Evolutionary conservation across 1,140 invertebrate genomes (phyloP), one percentile per base, ranked within the genome.

Genomic region (Cardiocondyla obscurior): DNA sequence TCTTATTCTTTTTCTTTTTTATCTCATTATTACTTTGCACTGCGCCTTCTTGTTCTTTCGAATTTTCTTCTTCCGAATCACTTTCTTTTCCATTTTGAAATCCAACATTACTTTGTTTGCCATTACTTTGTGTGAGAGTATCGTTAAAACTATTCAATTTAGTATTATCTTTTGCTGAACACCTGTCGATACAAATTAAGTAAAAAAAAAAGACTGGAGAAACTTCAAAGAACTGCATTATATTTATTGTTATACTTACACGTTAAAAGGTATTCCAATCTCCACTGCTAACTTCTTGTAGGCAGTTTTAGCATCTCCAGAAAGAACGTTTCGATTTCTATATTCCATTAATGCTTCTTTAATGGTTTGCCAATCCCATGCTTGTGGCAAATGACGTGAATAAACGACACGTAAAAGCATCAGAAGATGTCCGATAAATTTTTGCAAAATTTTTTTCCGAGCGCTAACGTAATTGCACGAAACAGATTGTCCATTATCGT

Each of bases 401-500:
- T 94, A 90, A 22, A 95, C 82, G 0, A 82, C 81, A 42, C 88
- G 89, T 25, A 95, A 77, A 12, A 95, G 70, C 22, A 79, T 87
- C 36, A 95, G 94, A 6, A 95, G 79, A 33, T 91, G 85, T n/a
- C 81, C 85, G 44, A 95, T 74, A 82, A 94, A 95, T 83, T 94
- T 94, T 69, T 95, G 93, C 42, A 85, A 90, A 0, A 93, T 84
- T 60, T 93, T 90, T 77, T 91, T 93, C 46, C 79, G 73, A 62
- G 67, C 70, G 58, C n/a, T 42, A 25, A n/a, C 51, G 53, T 62
- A 60, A 64, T 89, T 83, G 39, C 79, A 82, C n/a, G 19, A 33
- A 65, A 39, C 58, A 25, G 16, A 86, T 72, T 92, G 90, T 14
- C 89, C 81, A 58, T 90, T 90, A 73, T 89, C 82, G 19, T n/a